These are phyloP conservation scores for Brachymystax lenok DNA, from an alignment of 2,797 vertebrate genomes.

Conservation along the genomic window DNA sequence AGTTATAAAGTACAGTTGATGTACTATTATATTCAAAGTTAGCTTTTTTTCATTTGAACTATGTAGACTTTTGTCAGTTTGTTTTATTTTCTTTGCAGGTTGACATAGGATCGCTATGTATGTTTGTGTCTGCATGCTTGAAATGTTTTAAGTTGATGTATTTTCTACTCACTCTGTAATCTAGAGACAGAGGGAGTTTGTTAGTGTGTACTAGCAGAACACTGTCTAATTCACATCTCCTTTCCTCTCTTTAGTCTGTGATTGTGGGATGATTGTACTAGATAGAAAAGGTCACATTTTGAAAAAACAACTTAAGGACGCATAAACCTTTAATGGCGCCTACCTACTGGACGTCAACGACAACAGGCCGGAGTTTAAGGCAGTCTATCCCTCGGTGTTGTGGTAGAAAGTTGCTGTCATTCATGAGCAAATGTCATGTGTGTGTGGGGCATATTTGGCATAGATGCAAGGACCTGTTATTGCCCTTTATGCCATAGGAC, in stretches of 20 bases:
- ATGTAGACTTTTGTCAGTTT: slow-evolving; percentile 8
- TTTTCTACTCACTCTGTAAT: background rate
- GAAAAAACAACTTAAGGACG: background rate
- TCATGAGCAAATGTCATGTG: background rate
- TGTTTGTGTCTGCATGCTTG: background rate
- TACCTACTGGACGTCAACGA: background rate
- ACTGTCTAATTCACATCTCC: background rate
- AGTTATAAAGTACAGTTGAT: slow-evolving; percentile 6
- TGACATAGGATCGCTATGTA: background rate
- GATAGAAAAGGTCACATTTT: background rate
- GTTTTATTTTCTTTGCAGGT: background rate
- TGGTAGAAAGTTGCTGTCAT: background rate
- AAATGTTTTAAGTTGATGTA: background rate
- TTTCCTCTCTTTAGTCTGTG: slow-evolving; percentile 21
- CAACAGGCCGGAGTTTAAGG: too few relatives aligned
- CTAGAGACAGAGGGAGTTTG: background rate
- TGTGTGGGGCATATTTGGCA: too few relatives aligned
- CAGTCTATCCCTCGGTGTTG: background rate
- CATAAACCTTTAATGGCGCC: background rate
- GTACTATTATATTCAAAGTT: background rate
- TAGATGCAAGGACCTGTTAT: too few relatives aligned
- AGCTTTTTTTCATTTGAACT: slow-evolving; percentile 23
- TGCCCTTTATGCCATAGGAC: too few relatives aligned
- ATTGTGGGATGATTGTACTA: slow-evolving; percentile 15
- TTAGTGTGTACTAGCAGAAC: background rate